phyloP scores from a whole-genome alignment of 1,140 invertebrate genomes.

The Lerema accius region DNA sequence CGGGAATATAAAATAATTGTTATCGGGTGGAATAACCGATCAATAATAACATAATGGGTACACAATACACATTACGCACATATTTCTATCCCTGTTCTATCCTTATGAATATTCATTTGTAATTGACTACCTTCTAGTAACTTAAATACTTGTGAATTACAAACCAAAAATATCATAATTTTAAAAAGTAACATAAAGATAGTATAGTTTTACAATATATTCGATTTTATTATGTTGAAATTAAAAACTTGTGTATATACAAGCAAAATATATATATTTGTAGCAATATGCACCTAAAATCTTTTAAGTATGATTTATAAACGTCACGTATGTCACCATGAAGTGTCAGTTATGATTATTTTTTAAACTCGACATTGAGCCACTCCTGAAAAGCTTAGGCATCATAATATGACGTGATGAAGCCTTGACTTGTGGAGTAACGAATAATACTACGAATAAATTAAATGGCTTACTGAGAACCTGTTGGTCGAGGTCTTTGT shows the following conservation, averaged over 20 bases:
- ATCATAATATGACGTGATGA: slow-evolving; percentile 26
- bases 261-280: no score
- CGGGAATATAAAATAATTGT: background rate
- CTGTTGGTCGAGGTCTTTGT: slow-evolving; percentile 36
- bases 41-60: no score
- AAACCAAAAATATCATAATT: no score
- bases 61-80: no score
- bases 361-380: slow-evolving; percentile 32
- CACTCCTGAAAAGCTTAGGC: slow-evolving; percentile 34
- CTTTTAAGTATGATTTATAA: slow-evolving; percentile 24
- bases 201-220: no score
- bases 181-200: no score
- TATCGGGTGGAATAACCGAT: background rate
- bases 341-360: slow-evolving; percentile 38
- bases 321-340: slow-evolving; percentile 36
- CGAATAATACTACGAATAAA: slow-evolving; percentile 42
- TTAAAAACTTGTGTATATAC: no score
- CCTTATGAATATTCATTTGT: no score
- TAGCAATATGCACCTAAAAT: slow-evolving; percentile 14
- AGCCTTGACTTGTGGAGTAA: slow-evolving; percentile 38
- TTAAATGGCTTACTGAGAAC: slow-evolving; percentile 41
- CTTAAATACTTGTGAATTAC: no score
- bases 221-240: no score
- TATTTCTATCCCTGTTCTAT: no score
- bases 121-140: no score